Evolutionary conservation across 2,113 vertebrate genomes (phyloP), one percentile per base, ranked within the genome.

Genomic region (Siniperca chuatsi): DNA sequence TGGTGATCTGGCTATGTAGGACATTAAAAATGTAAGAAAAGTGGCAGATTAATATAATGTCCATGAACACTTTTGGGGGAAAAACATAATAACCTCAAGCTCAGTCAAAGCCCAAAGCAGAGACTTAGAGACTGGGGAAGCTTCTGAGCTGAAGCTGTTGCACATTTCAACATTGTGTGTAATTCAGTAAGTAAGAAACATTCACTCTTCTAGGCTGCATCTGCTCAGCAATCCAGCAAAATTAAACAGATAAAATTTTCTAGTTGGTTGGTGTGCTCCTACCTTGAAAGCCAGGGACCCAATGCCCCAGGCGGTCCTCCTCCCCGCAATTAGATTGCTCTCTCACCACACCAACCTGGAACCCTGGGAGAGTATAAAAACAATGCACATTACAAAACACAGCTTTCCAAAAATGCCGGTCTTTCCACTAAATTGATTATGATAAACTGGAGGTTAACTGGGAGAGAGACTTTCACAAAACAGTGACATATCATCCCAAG

Each of bases 261-360:
- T 35, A 12, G 44, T 15, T 40, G 37, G n/a, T 81, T 70, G 25
- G 0, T 44, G 10, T 46, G 18, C 6, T 76, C 83, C 46, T 93
- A 95, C 96, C 95, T 95, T 92, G 77, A 93, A 82, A 93, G 83
- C 91, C 89, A 87, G 93, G 94, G 90, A 93, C 92, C 70, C 84
- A 46, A 86, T 80, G 90, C 82, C 91, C 90, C 87, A 93, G 94
- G 92, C 87, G 83, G 92, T 91, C 92, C 90, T 81, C 86, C 90
- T 91, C 85, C 90, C 83, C 78, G 81, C 89, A 92, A 90, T 90
- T 89, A 93, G 90, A 91, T 92, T 90, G 89, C 92, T 93, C 92
- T 91, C 73, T 93, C 83, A 88, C 92, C 81, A 90, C 92, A 93
- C 94, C 93, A 94, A 96, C 95, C 94, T 96, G 95, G 95, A 95